These are phyloP conservation scores for Tipula helvola DNA, from an alignment of 2,888 invertebrate species.

Conservation along the genomic window DNA sequence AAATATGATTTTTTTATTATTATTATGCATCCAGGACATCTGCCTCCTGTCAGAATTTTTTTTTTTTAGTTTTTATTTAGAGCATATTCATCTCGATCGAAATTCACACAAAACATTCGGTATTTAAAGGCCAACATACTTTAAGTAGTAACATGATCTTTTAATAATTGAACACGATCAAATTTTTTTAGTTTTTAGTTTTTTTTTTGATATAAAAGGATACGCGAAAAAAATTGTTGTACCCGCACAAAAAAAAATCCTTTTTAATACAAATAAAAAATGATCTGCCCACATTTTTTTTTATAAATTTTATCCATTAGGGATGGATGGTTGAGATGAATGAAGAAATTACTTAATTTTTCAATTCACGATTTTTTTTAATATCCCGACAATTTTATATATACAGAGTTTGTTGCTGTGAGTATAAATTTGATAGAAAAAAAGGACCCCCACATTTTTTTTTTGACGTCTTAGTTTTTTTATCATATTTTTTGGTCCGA, in stretches of 20 bases:
- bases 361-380: not conserved
- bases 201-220: not conserved
- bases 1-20: not conserved
- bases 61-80: not conserved
- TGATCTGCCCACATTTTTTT: conserved; percentile 8
- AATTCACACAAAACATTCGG: not conserved
- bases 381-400: not conserved
- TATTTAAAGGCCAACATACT: not conserved
- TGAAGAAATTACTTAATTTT: conserved; percentile 4
- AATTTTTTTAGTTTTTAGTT: not conserved
- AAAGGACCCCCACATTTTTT: not conserved
- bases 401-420: too few relatives aligned
- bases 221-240: conserved; percentile 5
- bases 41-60: not conserved
- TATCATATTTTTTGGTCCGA: not conserved
- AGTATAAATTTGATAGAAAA: not conserved
- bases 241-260: conserved; percentile 7
- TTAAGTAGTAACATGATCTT: conserved; percentile 7
- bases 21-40: not conserved
- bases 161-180: conserved; percentile 5
- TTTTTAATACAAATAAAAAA: conserved; percentile 6
- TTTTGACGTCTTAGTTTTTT: not conserved
- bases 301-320: not conserved
- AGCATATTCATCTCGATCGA: not conserved
- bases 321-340: conserved; percentile 6